Conservation (phyloP, 2,888 invertebrate genomes). For the Apomyelois bistriatella region DNA sequence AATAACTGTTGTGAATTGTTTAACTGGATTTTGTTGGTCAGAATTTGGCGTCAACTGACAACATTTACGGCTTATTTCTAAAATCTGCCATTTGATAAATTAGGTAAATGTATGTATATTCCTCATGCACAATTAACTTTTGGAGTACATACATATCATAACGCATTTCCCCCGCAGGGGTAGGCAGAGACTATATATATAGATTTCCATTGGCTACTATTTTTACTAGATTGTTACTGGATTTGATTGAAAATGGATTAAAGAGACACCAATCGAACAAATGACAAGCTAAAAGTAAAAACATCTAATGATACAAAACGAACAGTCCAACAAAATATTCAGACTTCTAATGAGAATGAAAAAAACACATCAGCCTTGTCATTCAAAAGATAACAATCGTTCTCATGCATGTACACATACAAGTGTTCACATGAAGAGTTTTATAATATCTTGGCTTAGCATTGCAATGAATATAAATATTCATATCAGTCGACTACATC, state of each 20-base stretch:
- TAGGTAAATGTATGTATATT: too few relatives aligned
- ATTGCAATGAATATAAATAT: neutral
- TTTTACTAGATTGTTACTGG: too few relatives aligned
- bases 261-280: neutral
- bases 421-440: neutral
- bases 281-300: neutral
- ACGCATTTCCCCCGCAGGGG: too few relatives aligned
- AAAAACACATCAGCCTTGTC: slow-evolving; percentile 6
- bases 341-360: neutral
- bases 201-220: too few relatives aligned
- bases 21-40: neutral
- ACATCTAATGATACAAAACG: neutral
- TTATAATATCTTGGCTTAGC: neutral
- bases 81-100: too few relatives aligned
- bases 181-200: too few relatives aligned
- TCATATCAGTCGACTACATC: neutral
- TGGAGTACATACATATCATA: too few relatives aligned
- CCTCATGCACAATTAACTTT: too few relatives aligned
- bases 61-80: too few relatives aligned
- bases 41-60: too few relatives aligned
- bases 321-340: neutral
- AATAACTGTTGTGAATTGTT: neutral
- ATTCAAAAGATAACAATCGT: slow-evolving; percentile 12
- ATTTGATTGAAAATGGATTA: too few relatives aligned
- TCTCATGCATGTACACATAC: neutral